Conservation (phyloP, 1,140 invertebrate species). For the Psix sp. region DNA sequence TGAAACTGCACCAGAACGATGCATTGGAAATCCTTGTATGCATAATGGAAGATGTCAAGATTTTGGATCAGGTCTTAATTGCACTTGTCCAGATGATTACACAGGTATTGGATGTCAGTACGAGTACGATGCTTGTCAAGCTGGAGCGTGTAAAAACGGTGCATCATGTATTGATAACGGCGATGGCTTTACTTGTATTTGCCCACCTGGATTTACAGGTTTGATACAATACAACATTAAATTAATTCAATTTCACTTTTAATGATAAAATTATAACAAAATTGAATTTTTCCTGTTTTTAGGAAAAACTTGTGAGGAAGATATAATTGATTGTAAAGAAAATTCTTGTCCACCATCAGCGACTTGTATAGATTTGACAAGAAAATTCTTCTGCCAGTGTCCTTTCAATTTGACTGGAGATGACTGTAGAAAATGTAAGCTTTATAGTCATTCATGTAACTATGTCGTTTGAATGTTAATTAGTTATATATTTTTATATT, state of each 20-base stretch:
- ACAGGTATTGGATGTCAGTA: conserved; percentile 94
- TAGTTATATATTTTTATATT: not conserved
- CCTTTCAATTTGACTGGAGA: conserved; percentile 97
- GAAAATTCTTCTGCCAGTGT: conserved; percentile 95
- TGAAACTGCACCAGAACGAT: conserved; percentile 95
- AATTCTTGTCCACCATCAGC: conserved; percentile 96
- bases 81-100: conserved; percentile 91
- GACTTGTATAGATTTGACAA: conserved; percentile 94
- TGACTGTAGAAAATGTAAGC: conserved; percentile 95
- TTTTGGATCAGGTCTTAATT: conserved; percentile 95
- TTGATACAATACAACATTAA: conserved; percentile 3
- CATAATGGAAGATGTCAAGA: conserved; percentile 95
- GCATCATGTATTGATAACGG: conserved; percentile 92
- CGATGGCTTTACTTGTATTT: conserved; percentile 89
- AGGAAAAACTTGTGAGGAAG: conserved; percentile 93
- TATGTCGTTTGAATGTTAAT: conserved; percentile 6
- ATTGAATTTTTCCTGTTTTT: too few relatives aligned
- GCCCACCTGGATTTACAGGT: conserved; percentile 88
- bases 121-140: conserved; percentile 94
- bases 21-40: conserved; percentile 97
- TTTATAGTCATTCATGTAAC: too few relatives aligned
- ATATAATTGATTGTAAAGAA: conserved; percentile 94
- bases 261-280: too few relatives aligned
- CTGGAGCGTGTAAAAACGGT: conserved; percentile 92
- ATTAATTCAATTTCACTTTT: too few relatives aligned